phyloP scores from a whole-genome alignment of 2,113 vertebrate genomes.

The Hippocampus guttulatus region DNA sequence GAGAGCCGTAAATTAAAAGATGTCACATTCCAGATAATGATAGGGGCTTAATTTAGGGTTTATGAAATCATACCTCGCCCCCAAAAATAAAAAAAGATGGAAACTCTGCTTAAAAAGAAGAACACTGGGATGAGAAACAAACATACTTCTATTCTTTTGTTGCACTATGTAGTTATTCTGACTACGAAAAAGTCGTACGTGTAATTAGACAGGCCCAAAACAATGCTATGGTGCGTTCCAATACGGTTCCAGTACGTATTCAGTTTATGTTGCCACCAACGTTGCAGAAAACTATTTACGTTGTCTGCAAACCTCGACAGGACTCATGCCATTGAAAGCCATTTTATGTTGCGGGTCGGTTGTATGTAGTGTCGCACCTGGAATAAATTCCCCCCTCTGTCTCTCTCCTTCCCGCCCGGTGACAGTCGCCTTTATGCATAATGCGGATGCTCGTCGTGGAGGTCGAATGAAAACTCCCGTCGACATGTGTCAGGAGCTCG shows the following conservation, averaged over 20 bases:
- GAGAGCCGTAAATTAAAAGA: constrained; percentile 53
- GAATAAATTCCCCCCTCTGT: constrained; percentile 2
- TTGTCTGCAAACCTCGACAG: no score
- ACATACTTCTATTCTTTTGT: constrained; percentile 50
- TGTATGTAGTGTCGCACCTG: no score
- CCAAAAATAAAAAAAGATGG: background rate
- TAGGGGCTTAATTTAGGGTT: constrained; percentile 37
- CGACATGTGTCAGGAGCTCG: constrained; percentile 78
- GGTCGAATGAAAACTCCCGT: constrained; percentile 66
- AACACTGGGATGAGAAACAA: constrained; percentile 49
- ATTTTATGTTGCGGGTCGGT: no score
- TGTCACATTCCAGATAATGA: constrained; percentile 42
- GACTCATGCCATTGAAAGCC: no score
- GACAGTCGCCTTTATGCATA: constrained; percentile 75
- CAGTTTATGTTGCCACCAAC: no score
- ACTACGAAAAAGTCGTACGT: no score
- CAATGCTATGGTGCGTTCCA: no score
- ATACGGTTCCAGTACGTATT: no score
- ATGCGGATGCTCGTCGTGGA: constrained; percentile 73
- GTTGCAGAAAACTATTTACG: no score
- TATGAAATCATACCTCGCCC: constrained; percentile 14
- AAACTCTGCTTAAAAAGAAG: background rate
- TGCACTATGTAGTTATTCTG: no score
- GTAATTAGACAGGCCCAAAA: no score
- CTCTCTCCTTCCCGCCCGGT: constrained; percentile 46